Conservation (phyloP, 2,113 vertebrate genomes). For the Silurus meridionalis region DNA sequence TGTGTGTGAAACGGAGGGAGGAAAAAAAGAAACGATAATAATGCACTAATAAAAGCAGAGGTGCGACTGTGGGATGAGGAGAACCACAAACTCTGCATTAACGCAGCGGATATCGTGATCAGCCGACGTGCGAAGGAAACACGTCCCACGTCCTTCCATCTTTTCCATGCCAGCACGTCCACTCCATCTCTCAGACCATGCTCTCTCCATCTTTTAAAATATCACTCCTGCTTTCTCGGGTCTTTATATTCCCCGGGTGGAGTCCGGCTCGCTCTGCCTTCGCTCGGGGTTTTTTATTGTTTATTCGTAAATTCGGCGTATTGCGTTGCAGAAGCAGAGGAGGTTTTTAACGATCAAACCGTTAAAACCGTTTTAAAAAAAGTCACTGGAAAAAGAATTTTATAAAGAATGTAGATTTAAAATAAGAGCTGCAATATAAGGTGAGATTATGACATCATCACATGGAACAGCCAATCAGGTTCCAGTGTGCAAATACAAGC, state of each 20-base stretch:
- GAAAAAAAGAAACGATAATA: constrained; percentile 23
- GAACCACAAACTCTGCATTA: not conserved
- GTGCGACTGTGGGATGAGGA: not conserved
- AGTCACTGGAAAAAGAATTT: not conserved
- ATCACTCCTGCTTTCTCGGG: not conserved
- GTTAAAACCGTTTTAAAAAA: not conserved
- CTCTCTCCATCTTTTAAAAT: not conserved
- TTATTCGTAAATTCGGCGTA: not conserved
- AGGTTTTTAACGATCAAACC: not conserved
- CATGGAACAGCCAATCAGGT: constrained; percentile 4
- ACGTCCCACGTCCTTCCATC: not conserved
- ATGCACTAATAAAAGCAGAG: constrained; percentile 21
- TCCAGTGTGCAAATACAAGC: not conserved
- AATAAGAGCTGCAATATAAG: not conserved
- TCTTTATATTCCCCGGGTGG: not conserved
- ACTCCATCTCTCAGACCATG: not conserved
- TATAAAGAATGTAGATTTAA: not conserved
- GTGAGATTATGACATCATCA: not conserved
- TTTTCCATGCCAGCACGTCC: not conserved
- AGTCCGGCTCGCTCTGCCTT: too few species aligned
- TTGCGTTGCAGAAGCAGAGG: too few species aligned
- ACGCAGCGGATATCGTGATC: not conserved
- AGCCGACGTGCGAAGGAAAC: not conserved
- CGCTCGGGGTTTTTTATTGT: not conserved
- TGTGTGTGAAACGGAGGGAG: constrained; percentile 25